Evolutionary conservation across 2,888 invertebrate genomes (phyloP).

Genomic region (Phasia obesa): DNA sequence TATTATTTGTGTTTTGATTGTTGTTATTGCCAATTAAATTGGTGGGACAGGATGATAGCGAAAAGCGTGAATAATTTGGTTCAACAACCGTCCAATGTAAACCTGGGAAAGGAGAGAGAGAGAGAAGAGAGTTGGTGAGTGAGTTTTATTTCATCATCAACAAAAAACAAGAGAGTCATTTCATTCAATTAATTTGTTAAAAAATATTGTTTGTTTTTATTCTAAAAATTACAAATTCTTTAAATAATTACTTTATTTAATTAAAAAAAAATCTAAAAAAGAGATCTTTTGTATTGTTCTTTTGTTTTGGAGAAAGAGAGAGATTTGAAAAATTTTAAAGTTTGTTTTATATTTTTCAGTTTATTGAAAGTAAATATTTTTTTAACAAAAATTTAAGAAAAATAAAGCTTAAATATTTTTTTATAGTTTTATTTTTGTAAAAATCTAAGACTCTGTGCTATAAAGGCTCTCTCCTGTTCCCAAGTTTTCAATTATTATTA

Average conservation of each 20-base stretch:
- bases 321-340: slow-evolving; percentile 51
- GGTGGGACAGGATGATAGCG: slow-evolving; percentile 86
- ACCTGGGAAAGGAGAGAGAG: slow-evolving; percentile 87
- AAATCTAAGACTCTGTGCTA: slow-evolving; percentile 79
- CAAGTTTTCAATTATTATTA: no score
- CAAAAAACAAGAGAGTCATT: slow-evolving; percentile 75
- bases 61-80: slow-evolving; percentile 90
- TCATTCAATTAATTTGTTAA: slow-evolving; percentile 46
- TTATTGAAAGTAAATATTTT: slow-evolving; percentile 31
- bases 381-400: slow-evolving; percentile 64
- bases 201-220: slow-evolving; percentile 2
- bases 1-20: slow-evolving; percentile 71
- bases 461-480: slow-evolving; percentile 82
- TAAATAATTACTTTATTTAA: slow-evolving; percentile 58
- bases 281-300: slow-evolving; percentile 33
- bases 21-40: slow-evolving; percentile 82
- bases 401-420: slow-evolving; percentile 67
- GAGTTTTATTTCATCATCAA: slow-evolving; percentile 72
- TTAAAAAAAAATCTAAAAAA: slow-evolving; percentile 40
- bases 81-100: slow-evolving; percentile 94
- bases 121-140: slow-evolving; percentile 78
- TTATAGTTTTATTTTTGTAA: slow-evolving; percentile 65
- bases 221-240: slow-evolving; percentile 30
- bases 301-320: slow-evolving; percentile 68
- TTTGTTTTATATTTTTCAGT: neutral